phyloP scores from a whole-genome alignment of 1,140 invertebrate species.

The Meloidogyne exigua region DNA sequence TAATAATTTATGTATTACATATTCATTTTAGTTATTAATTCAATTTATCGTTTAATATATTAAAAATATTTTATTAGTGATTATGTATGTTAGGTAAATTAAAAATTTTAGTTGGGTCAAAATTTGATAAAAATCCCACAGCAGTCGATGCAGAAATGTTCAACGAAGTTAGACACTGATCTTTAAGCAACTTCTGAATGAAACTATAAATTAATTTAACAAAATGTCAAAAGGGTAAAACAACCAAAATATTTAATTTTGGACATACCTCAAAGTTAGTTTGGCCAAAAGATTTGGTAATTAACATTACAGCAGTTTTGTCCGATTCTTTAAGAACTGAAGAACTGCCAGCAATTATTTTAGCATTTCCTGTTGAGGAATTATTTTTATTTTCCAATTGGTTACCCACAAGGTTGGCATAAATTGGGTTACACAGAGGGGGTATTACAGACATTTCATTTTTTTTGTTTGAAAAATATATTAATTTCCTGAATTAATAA shows the following conservation, averaged over 20 bases:
- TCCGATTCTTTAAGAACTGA: not conserved
- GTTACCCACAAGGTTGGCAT: not conserved
- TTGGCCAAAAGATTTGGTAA: not conserved
- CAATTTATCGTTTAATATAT: not conserved
- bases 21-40: no score
- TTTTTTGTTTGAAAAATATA: not conserved
- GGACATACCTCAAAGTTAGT: not conserved
- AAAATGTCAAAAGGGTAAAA: not conserved
- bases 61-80: not conserved
- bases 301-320: not conserved
- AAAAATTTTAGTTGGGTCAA: not conserved
- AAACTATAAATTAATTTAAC: not conserved
- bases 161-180: not conserved
- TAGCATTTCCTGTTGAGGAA: conserved; percentile 1
- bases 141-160: not conserved
- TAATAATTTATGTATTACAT: no score
- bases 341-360: not conserved
- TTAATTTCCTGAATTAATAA: not conserved
- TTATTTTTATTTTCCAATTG: conserved; percentile 1
- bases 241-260: not conserved
- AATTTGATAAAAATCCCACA: not conserved
- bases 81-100: not conserved
- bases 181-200: not conserved
- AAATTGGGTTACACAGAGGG: not conserved
- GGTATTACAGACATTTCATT: not conserved